These are phyloP conservation scores for Muscicapa adusta DNA, from an alignment of 2,113 vertebrate species.

Conservation along the genomic window DNA sequence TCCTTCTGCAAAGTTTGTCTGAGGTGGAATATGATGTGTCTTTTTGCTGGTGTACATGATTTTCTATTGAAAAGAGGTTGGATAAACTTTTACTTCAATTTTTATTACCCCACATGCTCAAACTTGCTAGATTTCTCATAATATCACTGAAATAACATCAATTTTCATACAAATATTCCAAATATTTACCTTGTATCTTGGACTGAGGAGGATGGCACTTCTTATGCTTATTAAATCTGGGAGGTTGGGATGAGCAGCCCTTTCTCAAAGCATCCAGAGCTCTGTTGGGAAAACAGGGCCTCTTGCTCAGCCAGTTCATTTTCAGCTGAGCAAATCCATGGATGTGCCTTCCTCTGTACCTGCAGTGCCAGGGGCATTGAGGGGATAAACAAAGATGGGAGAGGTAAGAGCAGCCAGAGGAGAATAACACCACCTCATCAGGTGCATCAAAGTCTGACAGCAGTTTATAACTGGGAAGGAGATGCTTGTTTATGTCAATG, in stretches of 20 bases:
- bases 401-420: background rate
- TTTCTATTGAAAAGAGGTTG: constrained; percentile 26
- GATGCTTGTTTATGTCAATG: background rate
- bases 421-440: background rate
- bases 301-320: constrained; percentile 4
- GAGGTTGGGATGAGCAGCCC: background rate
- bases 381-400: background rate
- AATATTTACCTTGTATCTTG: constrained; percentile 57
- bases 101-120: background rate
- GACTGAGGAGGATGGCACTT: background rate
- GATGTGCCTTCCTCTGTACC: constrained; percentile 45
- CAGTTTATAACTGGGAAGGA: background rate
- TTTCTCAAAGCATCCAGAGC: constrained; percentile 13
- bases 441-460: background rate
- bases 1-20: background rate
- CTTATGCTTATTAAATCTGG: background rate
- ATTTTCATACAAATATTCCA: background rate
- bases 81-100: background rate
- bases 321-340: constrained; percentile 35
- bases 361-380: background rate
- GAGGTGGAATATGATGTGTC: background rate
- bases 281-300: background rate
- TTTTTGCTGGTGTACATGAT: background rate
- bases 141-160: background rate
- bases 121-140: background rate